Percentiles rank a stretch among this genome's conserved stretches.
These are phyloP conservation scores for Mionectes olivaceus DNA, from an alignment of 2,797 vertebrate species.

Conservation along the genomic window DNA sequence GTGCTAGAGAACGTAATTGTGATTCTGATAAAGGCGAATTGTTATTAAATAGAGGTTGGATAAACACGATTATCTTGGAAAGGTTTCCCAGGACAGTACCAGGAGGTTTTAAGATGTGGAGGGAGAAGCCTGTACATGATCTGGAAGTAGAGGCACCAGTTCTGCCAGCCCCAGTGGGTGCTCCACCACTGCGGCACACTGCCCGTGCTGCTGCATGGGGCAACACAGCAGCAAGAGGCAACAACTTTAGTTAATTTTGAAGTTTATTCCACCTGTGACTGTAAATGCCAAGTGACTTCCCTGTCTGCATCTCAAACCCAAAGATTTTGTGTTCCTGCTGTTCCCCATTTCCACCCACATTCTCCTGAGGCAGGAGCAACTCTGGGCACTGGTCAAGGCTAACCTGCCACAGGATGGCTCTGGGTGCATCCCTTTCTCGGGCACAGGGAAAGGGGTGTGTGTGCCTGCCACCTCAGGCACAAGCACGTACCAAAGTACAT, in stretches of 20 bases:
- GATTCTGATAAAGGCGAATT: conserved; percentile 16
- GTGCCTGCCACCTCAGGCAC: background rate
- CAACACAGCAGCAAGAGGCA: background rate
- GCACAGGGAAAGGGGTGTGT: background rate
- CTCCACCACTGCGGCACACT: rapidly evolving
- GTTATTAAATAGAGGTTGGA: conserved; percentile 28
- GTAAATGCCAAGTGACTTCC: background rate
- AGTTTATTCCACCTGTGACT: background rate
- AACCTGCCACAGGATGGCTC: rapidly evolving
- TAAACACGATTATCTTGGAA: background rate
- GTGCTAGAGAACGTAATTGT: background rate
- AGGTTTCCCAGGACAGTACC: background rate
- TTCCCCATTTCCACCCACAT: background rate
- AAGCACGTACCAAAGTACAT: background rate
- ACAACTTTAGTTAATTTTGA: background rate
- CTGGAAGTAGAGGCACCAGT: background rate
- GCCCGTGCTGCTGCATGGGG: rapidly evolving
- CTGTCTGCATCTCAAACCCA: background rate
- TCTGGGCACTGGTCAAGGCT: background rate
- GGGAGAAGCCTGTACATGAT: background rate
- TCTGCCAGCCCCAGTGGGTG: background rate
- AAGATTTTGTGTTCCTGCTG: background rate
- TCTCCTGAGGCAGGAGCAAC: background rate
- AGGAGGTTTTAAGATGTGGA: background rate
- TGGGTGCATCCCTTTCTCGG: background rate